Percentiles rank a stretch among this genome's conserved stretches.
Evolutionary conservation across 2,888 invertebrate genomes (phyloP).

Genomic region (Fragum sueziense): DNA sequence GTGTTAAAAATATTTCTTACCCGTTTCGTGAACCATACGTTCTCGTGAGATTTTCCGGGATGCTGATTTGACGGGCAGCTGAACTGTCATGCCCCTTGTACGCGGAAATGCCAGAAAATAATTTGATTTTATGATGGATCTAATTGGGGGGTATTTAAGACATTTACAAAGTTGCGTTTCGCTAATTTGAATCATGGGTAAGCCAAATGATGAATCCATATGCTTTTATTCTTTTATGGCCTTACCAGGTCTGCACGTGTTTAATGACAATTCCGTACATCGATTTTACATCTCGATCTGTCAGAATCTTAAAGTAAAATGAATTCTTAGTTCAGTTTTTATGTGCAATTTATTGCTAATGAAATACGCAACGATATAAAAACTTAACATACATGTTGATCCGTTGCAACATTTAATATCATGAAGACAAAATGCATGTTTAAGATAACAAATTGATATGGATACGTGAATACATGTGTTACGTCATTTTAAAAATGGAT

Average conservation of each 20-base stretch:
- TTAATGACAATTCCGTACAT: slow-evolving; percentile 19
- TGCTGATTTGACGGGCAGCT: slow-evolving; percentile 50
- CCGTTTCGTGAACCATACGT: no score
- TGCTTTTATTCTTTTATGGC: slow-evolving; percentile 5
- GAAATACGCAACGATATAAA: neutral
- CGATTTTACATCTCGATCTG: slow-evolving; percentile 9
- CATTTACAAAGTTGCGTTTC: slow-evolving; percentile 50
- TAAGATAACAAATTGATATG: no score
- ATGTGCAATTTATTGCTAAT: neutral
- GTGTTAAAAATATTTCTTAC: no score
- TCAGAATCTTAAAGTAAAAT: neutral
- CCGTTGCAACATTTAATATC: no score
- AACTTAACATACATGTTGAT: neutral
- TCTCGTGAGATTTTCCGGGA: slow-evolving; percentile 33
- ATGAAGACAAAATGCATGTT: no score
- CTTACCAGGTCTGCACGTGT: slow-evolving; percentile 8
- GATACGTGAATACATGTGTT: no score
- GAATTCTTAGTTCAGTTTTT: neutral
- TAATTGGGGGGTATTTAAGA: slow-evolving; percentile 55
- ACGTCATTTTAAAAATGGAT: no score
- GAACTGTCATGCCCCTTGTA: slow-evolving; percentile 46
- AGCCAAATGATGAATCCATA: slow-evolving; percentile 13
- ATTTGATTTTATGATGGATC: slow-evolving; percentile 52
- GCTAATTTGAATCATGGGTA: slow-evolving; percentile 34
- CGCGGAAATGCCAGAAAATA: slow-evolving; percentile 54